Evolutionary conservation across 2,113 vertebrate genomes (phyloP), one percentile per base, ranked within the genome.

Genomic region (Ctenodactylus gundi): DNA sequence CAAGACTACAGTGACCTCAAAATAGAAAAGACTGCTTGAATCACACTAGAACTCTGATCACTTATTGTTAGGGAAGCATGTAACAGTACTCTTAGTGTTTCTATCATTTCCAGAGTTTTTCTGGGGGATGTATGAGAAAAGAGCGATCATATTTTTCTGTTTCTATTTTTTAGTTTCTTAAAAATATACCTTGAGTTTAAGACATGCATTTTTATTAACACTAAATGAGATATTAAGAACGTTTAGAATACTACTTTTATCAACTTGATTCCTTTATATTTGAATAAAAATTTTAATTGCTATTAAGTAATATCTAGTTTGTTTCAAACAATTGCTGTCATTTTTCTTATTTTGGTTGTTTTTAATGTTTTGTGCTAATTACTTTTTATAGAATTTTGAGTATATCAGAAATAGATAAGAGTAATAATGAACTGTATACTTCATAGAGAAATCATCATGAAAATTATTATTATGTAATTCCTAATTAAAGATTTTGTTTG

Each of bases 101-200:
- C 46, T 68, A 31, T 65, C 21, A 88, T 23, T 91, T 51, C 13
- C 23, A 65, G 51, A 49, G 2, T 2, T 49, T 36, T 68, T 88
- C 41, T 73, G 36, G 20, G 55, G 27, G 70, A 49, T 29, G 78
- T 39, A 1, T 27, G 86, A 82, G 36, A 81, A 84, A 73, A 11
- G 1, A 91, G 73, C 8, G 85, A 15, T 14, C 55, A 1, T 11
- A 65, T 91, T 82, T 72, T 23, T 6, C 36, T 93, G 21, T 62
- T 11, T 85, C 87, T 57, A 75, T 77, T 81, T 4, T 67, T 88
- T 57, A 88, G 1, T 82, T 93, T 88, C 44, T 81, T 89, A 94
- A 89, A 27, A 89, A 91, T 29, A 12, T 77, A 29, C n/a, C n/a
- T 93, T 90, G 53, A 76, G 60, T 75, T 44, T 65, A 81, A 90